These are phyloP conservation scores for Spilogale gracilis DNA, from an alignment of 2,113 vertebrate genomes.

Conservation along the genomic window DNA sequence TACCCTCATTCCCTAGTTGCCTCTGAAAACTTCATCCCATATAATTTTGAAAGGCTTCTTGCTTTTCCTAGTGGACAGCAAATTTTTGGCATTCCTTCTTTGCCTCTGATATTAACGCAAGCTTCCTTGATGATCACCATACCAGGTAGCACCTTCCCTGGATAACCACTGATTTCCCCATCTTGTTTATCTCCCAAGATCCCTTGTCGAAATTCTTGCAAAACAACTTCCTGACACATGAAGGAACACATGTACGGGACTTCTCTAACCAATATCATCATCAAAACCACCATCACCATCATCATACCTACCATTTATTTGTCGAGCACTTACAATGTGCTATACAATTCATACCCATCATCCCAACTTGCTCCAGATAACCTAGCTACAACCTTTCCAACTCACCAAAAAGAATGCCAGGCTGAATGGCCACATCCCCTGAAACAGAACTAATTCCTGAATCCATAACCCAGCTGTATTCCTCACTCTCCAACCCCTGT, in stretches of 20 bases:
- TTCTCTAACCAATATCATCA: neutral
- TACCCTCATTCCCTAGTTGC: neutral
- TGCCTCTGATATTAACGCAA: neutral
- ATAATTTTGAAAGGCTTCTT: neutral
- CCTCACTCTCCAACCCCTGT: neutral
- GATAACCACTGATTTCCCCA: too few species aligned
- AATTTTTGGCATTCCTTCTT: neutral
- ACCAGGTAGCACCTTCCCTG: too few species aligned
- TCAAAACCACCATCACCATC: neutral
- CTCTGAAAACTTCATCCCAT: neutral
- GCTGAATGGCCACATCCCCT: neutral
- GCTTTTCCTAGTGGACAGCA: neutral
- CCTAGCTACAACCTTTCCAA: neutral
- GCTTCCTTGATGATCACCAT: neutral
- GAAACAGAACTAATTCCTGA: neutral
- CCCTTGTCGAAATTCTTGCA: neutral
- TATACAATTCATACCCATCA: neutral
- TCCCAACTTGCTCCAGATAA: neutral
- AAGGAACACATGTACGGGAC: neutral
- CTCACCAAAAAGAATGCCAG: neutral
- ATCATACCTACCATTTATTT: neutral
- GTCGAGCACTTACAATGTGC: neutral
- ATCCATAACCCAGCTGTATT: neutral
- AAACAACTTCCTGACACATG: neutral
- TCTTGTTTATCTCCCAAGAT: neutral